Conservation (phyloP, 2,888 invertebrate genomes). For the Stenichneumon culpator region DNA sequence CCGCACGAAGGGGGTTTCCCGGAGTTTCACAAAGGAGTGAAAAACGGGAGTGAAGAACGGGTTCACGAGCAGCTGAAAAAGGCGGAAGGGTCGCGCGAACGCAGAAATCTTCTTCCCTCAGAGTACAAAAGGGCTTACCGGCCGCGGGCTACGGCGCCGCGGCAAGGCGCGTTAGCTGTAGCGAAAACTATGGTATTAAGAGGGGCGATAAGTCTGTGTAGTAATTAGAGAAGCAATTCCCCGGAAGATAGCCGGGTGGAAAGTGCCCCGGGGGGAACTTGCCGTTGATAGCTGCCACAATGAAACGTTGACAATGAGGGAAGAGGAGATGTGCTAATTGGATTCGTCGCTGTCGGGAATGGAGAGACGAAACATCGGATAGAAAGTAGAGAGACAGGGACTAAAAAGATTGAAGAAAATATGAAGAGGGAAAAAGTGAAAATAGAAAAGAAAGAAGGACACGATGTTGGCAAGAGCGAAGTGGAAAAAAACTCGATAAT, state of each 20-base stretch:
- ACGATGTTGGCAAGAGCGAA: neutral
- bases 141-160: constrained; percentile 31
- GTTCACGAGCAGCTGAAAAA: constrained; percentile 16
- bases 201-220: constrained; percentile 73
- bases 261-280: constrained; percentile 48
- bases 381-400: constrained; percentile 13
- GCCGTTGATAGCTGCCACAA: constrained; percentile 49
- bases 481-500: neutral
- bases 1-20: neutral
- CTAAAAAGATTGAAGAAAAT: neutral
- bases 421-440: neutral
- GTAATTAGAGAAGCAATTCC: constrained; percentile 74
- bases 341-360: constrained; percentile 54
- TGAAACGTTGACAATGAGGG: constrained; percentile 60
- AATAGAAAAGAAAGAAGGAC: neutral
- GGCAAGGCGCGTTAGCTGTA: constrained; percentile 34
- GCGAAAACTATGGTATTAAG: constrained; percentile 69
- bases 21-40: neutral
- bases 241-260: constrained; percentile 60
- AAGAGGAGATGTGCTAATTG: constrained; percentile 62
- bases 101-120: constrained; percentile 38
- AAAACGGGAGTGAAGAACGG: constrained; percentile 5
- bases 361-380: constrained; percentile 35
- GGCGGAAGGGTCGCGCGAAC: constrained; percentile 26
- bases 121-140: constrained; percentile 53